Percentiles rank a stretch among this genome's conserved stretches.
Conservation (phyloP, 2,888 invertebrate species). For the Spicauda simplicius region DNA sequence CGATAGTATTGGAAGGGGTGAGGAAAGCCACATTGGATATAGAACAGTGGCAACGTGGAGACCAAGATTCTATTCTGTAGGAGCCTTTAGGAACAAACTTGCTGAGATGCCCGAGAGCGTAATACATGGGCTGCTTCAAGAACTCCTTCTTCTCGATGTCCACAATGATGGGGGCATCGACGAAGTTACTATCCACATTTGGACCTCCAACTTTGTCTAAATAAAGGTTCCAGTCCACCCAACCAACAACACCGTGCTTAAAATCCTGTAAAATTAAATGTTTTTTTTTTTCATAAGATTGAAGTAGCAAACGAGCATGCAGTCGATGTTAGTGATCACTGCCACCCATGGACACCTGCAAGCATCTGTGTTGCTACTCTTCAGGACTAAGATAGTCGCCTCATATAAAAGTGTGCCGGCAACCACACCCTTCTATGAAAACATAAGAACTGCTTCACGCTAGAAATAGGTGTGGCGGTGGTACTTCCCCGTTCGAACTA, state of each 20-base stretch:
- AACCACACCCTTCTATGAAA: too few species aligned
- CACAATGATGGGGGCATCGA: conserved; percentile 89
- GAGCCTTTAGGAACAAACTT: conserved; percentile 88
- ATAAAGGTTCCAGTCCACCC: conserved; percentile 95
- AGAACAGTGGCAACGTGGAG: conserved; percentile 6
- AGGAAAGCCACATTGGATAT: conserved; percentile 50
- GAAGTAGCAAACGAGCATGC: too few species aligned
- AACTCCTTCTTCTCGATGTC: conserved; percentile 85
- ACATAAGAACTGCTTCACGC: too few species aligned
- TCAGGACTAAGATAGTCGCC: too few species aligned
- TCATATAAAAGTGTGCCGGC: too few species aligned
- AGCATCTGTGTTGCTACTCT: too few species aligned
- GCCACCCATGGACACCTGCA: too few species aligned
- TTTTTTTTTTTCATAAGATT: too few species aligned
- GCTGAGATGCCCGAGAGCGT: conserved; percentile 90
- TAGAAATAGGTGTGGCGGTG: too few species aligned
- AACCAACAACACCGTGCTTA: conserved; percentile 89
- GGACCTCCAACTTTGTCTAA: conserved; percentile 91
- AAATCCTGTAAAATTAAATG: conserved; percentile 86
- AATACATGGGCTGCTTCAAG: conserved; percentile 95
- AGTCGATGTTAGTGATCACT: too few species aligned
- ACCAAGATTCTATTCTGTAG: conserved; percentile 46
- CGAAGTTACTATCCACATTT: conserved; percentile 88
- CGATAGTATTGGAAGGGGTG: conserved; percentile 57
- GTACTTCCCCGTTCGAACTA: too few species aligned